These are phyloP conservation scores for Hirtodrosophila duncani DNA, from an alignment of 2,888 invertebrate species.

Conservation along the genomic window DNA sequence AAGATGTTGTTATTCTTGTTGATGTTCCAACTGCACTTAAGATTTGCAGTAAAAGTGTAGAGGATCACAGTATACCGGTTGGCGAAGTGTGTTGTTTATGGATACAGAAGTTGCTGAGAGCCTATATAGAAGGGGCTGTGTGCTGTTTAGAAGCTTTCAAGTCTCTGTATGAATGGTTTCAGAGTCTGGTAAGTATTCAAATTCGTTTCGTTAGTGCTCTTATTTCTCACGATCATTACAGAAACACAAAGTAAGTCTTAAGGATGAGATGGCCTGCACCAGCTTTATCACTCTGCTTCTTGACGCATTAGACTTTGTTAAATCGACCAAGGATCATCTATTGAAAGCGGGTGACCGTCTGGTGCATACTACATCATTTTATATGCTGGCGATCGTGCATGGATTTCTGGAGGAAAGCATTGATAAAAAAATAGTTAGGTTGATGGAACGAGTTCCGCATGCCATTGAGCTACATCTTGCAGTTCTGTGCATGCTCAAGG, in stretches of 20 bases:
- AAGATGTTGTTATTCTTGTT: conserved; percentile 22
- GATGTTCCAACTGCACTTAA: conserved; percentile 28
- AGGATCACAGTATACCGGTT: conserved; percentile 2
- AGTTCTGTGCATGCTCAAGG: conserved; percentile 26
- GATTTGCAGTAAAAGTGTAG: conserved; percentile 30
- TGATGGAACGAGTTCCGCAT: conserved; percentile 13
- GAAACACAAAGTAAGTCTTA: conserved; percentile 6
- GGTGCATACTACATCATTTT: conserved; percentile 24
- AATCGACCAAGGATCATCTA: conserved; percentile 18
- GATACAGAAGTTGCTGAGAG: conserved; percentile 45
- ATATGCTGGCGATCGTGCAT: conserved; percentile 36
- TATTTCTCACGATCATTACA: not conserved
- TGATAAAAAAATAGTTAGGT: too few species aligned
- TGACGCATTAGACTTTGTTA: conserved; percentile 29
- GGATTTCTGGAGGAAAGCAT: conserved; percentile 17
- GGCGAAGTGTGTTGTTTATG: conserved; percentile 42
- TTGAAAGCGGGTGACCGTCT: conserved; percentile 21
- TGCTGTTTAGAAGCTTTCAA: conserved; percentile 21
- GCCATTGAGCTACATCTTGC: conserved; percentile 33
- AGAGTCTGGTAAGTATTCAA: conserved; percentile 19
- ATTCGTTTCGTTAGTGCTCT: not conserved
- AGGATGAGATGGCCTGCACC: conserved; percentile 2
- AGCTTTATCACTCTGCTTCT: conserved; percentile 17
- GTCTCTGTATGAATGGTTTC: conserved; percentile 36
- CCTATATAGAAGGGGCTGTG: conserved; percentile 24